phyloP scores from a whole-genome alignment of 2,797 vertebrate genomes.

The Clarias platycephalus region DNA sequence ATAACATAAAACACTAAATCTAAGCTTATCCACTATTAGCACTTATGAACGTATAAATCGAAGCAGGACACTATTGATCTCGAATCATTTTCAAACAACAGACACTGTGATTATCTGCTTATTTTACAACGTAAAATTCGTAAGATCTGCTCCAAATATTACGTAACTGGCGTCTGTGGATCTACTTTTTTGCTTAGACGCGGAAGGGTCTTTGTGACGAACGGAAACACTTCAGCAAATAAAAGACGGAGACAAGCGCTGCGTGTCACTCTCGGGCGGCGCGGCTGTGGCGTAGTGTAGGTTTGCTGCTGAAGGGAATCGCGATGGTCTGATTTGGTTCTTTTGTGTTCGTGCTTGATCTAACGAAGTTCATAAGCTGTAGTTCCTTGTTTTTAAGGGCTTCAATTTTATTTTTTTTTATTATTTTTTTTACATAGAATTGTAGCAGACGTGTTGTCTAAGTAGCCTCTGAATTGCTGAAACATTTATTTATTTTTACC shows the following conservation, averaged over 20 bases:
- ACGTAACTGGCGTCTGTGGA: background rate
- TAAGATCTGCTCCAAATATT: background rate
- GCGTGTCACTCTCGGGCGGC: background rate
- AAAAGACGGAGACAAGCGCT: rapidly evolving
- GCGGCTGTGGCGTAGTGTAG: background rate
- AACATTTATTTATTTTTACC: no score
- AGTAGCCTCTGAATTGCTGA: no score
- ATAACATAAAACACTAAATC: background rate
- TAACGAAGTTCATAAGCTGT: rapidly evolving
- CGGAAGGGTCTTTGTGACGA: slow-evolving; percentile 58
- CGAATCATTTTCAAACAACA: background rate
- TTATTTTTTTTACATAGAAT: no score
- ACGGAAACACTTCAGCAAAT: slow-evolving; percentile 60
- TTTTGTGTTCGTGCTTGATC: background rate
- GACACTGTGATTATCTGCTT: background rate
- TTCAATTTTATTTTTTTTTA: background rate
- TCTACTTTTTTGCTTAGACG: slow-evolving; percentile 58
- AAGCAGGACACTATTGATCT: background rate
- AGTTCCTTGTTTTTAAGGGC: background rate
- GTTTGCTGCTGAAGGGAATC: background rate
- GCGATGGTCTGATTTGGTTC: background rate
- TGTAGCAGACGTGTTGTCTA: no score
- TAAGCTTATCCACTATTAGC: background rate
- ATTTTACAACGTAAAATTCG: background rate
- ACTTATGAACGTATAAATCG: background rate